phyloP scores from a whole-genome alignment of 2,797 vertebrate species.

The Rhynchotus rufescens region DNA sequence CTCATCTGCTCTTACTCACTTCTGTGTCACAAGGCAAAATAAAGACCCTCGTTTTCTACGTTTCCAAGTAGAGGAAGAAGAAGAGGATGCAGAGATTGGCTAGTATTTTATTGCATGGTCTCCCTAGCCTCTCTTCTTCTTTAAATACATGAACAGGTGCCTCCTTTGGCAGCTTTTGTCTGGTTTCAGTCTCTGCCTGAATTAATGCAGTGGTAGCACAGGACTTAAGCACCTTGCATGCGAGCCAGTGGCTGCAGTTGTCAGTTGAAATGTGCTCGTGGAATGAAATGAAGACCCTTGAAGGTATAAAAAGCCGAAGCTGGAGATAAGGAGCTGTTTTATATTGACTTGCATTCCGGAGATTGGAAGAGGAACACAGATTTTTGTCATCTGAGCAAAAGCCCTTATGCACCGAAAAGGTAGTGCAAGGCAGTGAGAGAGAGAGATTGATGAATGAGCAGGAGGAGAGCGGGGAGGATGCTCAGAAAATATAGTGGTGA shows the following conservation, averaged over 20 bases:
- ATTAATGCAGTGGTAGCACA: neutral
- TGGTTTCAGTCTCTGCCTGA: neutral
- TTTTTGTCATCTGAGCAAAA: constrained; percentile 30
- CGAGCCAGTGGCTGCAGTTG: neutral
- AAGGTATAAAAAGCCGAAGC: neutral
- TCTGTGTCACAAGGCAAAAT: neutral
- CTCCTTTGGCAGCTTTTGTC: neutral
- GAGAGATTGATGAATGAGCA: neutral
- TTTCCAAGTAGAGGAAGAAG: neutral
- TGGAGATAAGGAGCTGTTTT: constrained; percentile 36
- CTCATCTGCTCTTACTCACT: neutral
- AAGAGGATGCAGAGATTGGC: neutral
- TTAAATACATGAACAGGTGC: neutral
- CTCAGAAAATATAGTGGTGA: neutral
- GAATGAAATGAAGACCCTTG: constrained; percentile 46
- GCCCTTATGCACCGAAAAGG: neutral
- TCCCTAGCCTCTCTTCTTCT: neutral
- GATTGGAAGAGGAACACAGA: constrained; percentile 5
- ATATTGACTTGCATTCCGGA: constrained; percentile 45
- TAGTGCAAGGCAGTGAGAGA: neutral
- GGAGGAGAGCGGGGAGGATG: neutral
- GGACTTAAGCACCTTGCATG: neutral
- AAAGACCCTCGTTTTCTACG: neutral
- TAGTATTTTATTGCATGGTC: neutral
- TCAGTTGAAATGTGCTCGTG: constrained; percentile 28